Conservation (phyloP, 2,113 vertebrate genomes). For the Merops nubicus region DNA sequence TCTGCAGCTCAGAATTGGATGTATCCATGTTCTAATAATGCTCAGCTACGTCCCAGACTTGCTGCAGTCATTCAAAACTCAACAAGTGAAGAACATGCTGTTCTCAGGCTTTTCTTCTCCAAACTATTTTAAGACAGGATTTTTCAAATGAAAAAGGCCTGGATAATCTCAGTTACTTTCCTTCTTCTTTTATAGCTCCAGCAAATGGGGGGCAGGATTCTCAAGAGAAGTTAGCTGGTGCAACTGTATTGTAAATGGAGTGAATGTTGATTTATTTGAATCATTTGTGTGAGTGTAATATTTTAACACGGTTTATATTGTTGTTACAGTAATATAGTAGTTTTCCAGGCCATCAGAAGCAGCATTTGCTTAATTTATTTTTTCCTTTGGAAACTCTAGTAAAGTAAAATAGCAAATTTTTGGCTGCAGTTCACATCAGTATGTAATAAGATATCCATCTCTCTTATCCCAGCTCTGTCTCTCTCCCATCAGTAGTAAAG, state of each 20-base stretch:
- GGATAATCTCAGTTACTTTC: constrained; percentile 26
- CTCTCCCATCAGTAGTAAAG: neutral
- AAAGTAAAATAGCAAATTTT: neutral
- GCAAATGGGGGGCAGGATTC: neutral
- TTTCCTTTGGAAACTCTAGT: neutral
- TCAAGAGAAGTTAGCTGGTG: constrained; percentile 18
- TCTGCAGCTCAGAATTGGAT: neutral
- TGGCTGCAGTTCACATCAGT: neutral
- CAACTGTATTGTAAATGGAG: neutral
- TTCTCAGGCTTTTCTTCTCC: constrained; percentile 31
- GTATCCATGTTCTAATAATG: neutral
- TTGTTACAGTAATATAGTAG: neutral
- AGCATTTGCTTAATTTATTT: neutral
- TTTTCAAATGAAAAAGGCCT: constrained; percentile 50
- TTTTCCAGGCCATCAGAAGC: constrained; percentile 12
- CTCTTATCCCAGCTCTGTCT: neutral
- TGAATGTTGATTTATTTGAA: constrained; percentile 43
- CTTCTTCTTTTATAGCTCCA: constrained; percentile 27
- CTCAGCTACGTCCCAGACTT: neutral
- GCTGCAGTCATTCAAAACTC: neutral
- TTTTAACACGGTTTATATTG: constrained; percentile 20
- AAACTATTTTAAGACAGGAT: constrained; percentile 28
- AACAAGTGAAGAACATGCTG: constrained; percentile 4
- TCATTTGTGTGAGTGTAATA: neutral
- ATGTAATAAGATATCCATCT: neutral